Evolutionary conservation across 2,113 vertebrate genomes (phyloP).

Genomic region (Mastomys coucha): DNA sequence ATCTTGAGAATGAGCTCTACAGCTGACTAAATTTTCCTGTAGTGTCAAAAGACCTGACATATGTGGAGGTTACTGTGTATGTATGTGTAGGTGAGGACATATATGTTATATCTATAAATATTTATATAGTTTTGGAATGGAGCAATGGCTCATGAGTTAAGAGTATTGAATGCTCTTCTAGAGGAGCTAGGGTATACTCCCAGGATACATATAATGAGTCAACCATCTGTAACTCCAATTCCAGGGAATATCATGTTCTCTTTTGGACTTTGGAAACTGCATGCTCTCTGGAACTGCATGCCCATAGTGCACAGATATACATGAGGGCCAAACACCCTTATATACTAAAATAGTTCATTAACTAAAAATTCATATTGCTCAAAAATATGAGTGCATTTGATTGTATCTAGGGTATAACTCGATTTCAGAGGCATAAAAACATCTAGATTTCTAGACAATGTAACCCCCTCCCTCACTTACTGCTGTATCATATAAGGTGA

Average conservation of each 20-base stretch:
- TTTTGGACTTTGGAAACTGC: too few relatives aligned
- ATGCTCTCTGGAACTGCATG: not conserved
- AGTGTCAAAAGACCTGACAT: not conserved
- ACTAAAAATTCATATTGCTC: not conserved
- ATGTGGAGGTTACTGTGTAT: not conserved
- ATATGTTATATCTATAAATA: not conserved
- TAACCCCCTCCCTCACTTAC: not conserved
- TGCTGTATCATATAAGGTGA: not conserved
- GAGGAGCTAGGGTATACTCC: not conserved
- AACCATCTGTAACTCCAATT: too few relatives aligned
- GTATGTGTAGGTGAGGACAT: not conserved
- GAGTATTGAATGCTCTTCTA: not conserved
- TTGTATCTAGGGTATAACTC: not conserved
- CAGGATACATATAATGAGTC: too few relatives aligned
- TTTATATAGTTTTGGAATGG: not conserved
- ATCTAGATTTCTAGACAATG: not conserved
- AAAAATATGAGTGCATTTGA: not conserved
- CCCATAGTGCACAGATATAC: not conserved
- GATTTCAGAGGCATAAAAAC: not conserved
- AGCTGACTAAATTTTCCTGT: not conserved
- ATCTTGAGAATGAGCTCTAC: not conserved
- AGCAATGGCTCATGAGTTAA: not conserved
- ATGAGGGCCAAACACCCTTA: not conserved
- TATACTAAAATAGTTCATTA: not conserved
- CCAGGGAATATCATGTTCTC: too few relatives aligned